Evolutionary conservation across 2,797 vertebrate species (phyloP), one percentile per base, ranked within the genome.

Genomic region (Coregonus suidteri): DNA sequence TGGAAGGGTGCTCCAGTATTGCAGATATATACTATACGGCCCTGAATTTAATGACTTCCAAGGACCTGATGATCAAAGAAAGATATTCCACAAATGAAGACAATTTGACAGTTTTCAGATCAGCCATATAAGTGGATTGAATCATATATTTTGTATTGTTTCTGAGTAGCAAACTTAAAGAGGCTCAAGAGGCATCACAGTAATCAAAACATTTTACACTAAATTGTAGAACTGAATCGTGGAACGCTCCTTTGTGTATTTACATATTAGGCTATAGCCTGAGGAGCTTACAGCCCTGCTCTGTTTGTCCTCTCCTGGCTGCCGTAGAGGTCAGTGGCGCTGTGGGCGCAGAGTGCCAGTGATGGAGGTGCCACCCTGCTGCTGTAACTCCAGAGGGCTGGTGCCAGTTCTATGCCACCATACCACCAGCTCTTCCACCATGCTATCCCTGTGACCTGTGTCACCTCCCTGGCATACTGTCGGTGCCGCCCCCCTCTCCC

Each of bases 21-120:
- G 59, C 20, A 25, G 9, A 25, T 64, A 25, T 65, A 76, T 74
- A 66, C 56, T 34, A 74, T 62, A 37, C 59, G 4, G 20, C 37
- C 76, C 65, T 64, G 74, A 79, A 74, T 74, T 76, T 41, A 79
- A 77, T 41, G 13, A 53, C 70, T 37, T 76, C 65, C 77, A 74
- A 77, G 67, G 52, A 41, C 69, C 31, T 31, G 13, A 34, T 76
- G 74, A 75, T 75, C 76, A 78, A 72, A 75, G 74, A 75, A 79
- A 47, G 71, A 78, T 16, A 68, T 68, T 34, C 14, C 34, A 35
- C 4, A 68, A 67, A 16, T 67, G 66, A 35, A 14, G 13, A 66
- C 30, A 66, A 34, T 31, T 66, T 31, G 25, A 31, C 64, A 6
- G 25, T 25, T 62, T 62, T 62, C 30, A 30, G 64, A 66, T 67